Evolutionary conservation across 1,140 invertebrate genomes (phyloP).

Genomic region (Lasioglossum albipes): DNA sequence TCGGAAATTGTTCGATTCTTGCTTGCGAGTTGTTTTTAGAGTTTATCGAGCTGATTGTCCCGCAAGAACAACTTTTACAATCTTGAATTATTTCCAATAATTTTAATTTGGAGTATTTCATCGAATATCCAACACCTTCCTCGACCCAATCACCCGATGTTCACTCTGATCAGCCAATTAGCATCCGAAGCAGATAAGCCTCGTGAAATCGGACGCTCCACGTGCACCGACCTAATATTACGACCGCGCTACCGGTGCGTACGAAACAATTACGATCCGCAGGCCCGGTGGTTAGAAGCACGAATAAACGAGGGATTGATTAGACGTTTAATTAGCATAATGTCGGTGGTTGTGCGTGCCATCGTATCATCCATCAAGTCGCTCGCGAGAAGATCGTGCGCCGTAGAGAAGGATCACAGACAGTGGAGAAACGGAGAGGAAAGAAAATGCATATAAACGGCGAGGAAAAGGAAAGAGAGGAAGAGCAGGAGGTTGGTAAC

Average conservation of each 20-base stretch:
- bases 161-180: not conserved
- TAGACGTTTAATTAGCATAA: conserved; percentile 71
- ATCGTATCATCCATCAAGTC: conserved; percentile 64
- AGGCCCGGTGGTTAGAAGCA: conserved; percentile 2
- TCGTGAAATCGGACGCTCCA: too few relatives aligned
- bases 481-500: not conserved
- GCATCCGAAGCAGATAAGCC: not conserved
- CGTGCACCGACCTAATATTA: not conserved
- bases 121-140: too few relatives aligned
- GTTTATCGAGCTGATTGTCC: too few relatives aligned
- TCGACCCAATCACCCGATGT: too few relatives aligned
- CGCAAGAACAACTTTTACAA: too few relatives aligned
- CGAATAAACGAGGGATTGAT: conserved; percentile 64
- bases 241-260: not conserved
- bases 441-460: conserved; percentile 30
- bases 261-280: conserved; percentile 33
- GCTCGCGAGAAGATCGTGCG: conserved; percentile 7
- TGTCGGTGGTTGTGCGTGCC: conserved; percentile 54
- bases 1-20: too few relatives aligned
- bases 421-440: conserved; percentile 36
- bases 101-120: too few relatives aligned
- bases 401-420: not conserved
- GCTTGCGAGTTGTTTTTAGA: too few relatives aligned
- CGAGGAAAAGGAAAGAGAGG: not conserved
- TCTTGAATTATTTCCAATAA: too few relatives aligned